Evolutionary conservation across 2,113 vertebrate species (phyloP), one percentile per base, ranked within the genome.

Genomic region (Gobio gobio): DNA sequence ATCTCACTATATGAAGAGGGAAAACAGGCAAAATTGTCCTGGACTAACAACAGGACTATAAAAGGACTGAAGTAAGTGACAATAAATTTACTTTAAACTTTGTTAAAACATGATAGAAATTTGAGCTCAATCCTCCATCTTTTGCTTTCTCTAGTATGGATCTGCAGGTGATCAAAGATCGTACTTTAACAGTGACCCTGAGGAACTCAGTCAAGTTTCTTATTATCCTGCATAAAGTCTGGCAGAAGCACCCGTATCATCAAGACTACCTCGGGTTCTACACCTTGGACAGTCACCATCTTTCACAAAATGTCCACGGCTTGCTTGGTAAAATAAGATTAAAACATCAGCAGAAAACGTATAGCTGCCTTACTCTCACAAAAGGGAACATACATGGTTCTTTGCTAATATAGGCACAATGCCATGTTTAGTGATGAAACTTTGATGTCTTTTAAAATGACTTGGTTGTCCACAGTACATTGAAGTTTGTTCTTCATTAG

Each of bases 231-330:
- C 98, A 99, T 90, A 94, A 96, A 92, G 94, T 97, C 14, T 97
- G 97, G 97, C 93, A 93, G 91, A 95, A 96, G 64, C 95, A 97
- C 86, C 96, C 96, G 0, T 90, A 94, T 77, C 96, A 97, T 87
- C 91, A 85, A 79, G 95, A 98, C 89, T 98, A 97, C 87, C 92
- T 99, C 77, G 98, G 98, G 49, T 96, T 99, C 81, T 99, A 99
- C 47, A 97, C 95, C 18, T 2, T 97, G 85, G 95, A 97, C 86
- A 95, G 94, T 79, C 95, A 96, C 86, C 92, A 93, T 59, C 90
- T 99, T 68, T 98, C 98, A 56, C 83, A 91, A 12, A 89, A 88
- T 72, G 97, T 97, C 40, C 97, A 98, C 4, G 98, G 98, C 61
- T 93, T 99, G 6, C 93, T 99, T 90, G 98, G 98, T 99, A 97